These are phyloP conservation scores for Cryptotermes secundus DNA, from an alignment of 1,140 invertebrate genomes.

Conservation along the genomic window DNA sequence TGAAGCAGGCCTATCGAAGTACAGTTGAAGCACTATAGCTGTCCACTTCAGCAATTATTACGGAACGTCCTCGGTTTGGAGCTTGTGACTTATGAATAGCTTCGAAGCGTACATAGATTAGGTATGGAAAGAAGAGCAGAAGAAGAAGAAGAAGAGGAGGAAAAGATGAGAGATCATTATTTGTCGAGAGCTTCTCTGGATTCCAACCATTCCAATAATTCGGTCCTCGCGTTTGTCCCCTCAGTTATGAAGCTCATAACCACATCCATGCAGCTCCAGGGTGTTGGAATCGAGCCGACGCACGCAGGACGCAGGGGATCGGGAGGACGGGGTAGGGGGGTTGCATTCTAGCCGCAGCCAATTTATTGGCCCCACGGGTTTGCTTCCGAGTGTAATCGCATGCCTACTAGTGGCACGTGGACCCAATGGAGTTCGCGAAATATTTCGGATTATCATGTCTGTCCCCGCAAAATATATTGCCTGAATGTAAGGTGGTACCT, in stretches of 20 bases:
- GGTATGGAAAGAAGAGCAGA: background rate
- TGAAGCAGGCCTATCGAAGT: background rate
- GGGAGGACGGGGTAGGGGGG: background rate
- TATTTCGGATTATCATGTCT: no score
- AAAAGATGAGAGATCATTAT: slow-evolving; percentile 30
- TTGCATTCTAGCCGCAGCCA: slow-evolving; percentile 14
- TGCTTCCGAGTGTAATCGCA: background rate
- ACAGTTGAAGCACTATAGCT: background rate
- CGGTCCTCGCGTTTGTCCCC: background rate
- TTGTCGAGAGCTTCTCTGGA: slow-evolving; percentile 13
- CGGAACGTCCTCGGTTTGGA: background rate
- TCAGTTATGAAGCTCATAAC: slow-evolving; percentile 24
- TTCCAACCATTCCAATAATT: slow-evolving; percentile 24
- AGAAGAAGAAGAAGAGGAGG: background rate
- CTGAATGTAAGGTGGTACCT: no score
- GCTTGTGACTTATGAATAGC: background rate
- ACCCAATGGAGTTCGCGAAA: no score
- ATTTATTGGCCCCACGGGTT: slow-evolving; percentile 22
- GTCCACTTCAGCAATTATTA: background rate
- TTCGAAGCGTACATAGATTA: background rate
- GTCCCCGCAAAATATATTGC: no score
- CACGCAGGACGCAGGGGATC: background rate
- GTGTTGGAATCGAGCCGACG: slow-evolving; percentile 1
- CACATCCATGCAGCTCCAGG: background rate
- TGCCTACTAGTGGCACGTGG: background rate